Percentiles rank a stretch among this genome's conserved stretches.
Conservation (phyloP, 2,888 invertebrate species). For the Pasiphila rectangulata region DNA sequence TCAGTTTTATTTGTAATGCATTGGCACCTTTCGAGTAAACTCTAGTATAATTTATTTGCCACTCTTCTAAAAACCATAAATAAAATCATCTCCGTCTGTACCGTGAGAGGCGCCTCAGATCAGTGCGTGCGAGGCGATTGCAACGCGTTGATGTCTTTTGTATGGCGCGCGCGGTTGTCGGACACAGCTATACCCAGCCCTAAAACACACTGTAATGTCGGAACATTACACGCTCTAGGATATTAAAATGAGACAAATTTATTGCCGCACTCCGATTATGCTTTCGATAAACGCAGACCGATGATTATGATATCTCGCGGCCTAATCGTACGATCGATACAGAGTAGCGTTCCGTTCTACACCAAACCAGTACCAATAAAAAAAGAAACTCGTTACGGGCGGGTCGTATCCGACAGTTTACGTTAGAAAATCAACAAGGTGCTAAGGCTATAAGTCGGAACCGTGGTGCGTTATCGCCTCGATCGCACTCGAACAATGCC, state of each 20-base stretch:
- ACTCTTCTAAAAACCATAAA: too few relatives aligned
- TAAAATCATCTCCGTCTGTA: not conserved
- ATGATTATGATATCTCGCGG: slow-evolving; percentile 79
- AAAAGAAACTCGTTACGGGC: slow-evolving; percentile 74
- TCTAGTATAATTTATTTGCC: too few relatives aligned
- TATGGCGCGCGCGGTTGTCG: slow-evolving; percentile 41
- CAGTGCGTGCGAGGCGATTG: slow-evolving; percentile 14
- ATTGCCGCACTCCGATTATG: slow-evolving; percentile 75
- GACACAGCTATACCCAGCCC: slow-evolving; percentile 25
- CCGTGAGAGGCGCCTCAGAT: not conserved
- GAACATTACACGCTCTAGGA: slow-evolving; percentile 71
- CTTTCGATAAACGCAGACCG: slow-evolving; percentile 78
- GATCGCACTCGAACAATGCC: slow-evolving; percentile 75
- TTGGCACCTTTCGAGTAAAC: too few relatives aligned
- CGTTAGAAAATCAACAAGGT: slow-evolving; percentile 78
- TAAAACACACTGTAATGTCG: slow-evolving; percentile 58
- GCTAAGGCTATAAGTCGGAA: slow-evolving; percentile 60
- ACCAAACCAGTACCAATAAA: slow-evolving; percentile 79
- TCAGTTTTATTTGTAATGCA: too few relatives aligned
- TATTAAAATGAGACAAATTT: slow-evolving; percentile 80
- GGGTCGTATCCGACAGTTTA: slow-evolving; percentile 71
- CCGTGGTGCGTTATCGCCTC: slow-evolving; percentile 72
- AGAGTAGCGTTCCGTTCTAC: slow-evolving; percentile 74
- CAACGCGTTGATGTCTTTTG: slow-evolving; percentile 74
- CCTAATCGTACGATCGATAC: slow-evolving; percentile 78